Conservation (phyloP, 2,797 vertebrate species). For the Phoebastria nigripes region DNA sequence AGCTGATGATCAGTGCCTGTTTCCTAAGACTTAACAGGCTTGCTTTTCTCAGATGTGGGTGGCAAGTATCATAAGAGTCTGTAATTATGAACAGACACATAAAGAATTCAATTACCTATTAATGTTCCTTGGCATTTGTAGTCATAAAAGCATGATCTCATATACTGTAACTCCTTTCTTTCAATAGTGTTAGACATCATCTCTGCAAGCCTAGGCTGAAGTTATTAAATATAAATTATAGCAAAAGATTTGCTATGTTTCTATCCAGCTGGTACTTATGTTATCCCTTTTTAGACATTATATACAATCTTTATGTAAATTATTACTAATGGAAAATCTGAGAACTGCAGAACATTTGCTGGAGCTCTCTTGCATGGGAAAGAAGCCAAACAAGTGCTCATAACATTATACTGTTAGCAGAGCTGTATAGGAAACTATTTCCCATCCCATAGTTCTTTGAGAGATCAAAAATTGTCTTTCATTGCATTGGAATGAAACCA, state of each 20-base stretch:
- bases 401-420: neutral
- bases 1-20: neutral
- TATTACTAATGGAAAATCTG: slow-evolving; percentile 55
- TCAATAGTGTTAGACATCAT: neutral
- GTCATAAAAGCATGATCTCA: slow-evolving; percentile 40
- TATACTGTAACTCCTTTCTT: neutral
- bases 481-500: neutral
- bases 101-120: slow-evolving; percentile 28
- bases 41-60: neutral
- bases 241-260: neutral
- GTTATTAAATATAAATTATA: slow-evolving; percentile 50
- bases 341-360: neutral
- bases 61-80: neutral
- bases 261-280: slow-evolving; percentile 22
- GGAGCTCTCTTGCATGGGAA: neutral
- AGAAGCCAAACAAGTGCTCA: slow-evolving; percentile 25
- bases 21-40: neutral
- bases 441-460: neutral
- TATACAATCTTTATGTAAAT: slow-evolving; percentile 28
- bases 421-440: slow-evolving; percentile 13
- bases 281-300: slow-evolving; percentile 14
- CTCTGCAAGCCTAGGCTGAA: neutral
- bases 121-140: neutral
- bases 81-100: neutral
- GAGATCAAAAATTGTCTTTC: neutral